Percentiles rank a stretch among this genome's conserved stretches.
These are phyloP conservation scores for Lamproptera curius DNA, from an alignment of 2,888 invertebrate species.

Conservation along the genomic window DNA sequence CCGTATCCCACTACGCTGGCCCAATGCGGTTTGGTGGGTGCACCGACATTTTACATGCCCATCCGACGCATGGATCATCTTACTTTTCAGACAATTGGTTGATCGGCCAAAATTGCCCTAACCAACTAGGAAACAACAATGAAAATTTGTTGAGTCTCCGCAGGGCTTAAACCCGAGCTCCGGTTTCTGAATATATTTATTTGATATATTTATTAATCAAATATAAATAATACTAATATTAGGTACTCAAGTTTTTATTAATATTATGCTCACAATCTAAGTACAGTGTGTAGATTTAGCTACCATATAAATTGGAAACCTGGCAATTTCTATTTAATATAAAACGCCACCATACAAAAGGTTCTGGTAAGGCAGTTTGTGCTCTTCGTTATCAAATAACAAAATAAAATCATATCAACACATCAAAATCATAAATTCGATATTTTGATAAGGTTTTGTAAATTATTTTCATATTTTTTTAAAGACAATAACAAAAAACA, in stretches of 20 bases:
- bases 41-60: too few species aligned
- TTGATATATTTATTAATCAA: too few species aligned
- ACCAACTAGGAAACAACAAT: too few species aligned
- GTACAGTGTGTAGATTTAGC: slow-evolving; percentile 60
- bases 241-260: slow-evolving; percentile 62
- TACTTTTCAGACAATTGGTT: too few species aligned
- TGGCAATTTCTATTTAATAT: slow-evolving; percentile 55
- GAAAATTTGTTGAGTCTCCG: too few species aligned
- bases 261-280: slow-evolving; percentile 71
- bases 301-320: slow-evolving; percentile 67
- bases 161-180: too few species aligned
- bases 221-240: slow-evolving; percentile 22
- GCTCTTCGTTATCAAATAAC: background rate
- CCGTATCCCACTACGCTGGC: too few species aligned
- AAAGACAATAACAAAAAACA: background rate
- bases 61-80: too few species aligned
- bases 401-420: background rate
- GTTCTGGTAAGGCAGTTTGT: background rate
- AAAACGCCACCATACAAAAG: slow-evolving; percentile 33
- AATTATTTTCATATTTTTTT: background rate
- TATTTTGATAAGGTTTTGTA: background rate
- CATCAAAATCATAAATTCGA: background rate
- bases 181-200: too few species aligned
- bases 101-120: too few species aligned
- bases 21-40: too few species aligned